Evolutionary conservation across 2,113 vertebrate genomes (phyloP).

Genomic region (Callipepla californica): DNA sequence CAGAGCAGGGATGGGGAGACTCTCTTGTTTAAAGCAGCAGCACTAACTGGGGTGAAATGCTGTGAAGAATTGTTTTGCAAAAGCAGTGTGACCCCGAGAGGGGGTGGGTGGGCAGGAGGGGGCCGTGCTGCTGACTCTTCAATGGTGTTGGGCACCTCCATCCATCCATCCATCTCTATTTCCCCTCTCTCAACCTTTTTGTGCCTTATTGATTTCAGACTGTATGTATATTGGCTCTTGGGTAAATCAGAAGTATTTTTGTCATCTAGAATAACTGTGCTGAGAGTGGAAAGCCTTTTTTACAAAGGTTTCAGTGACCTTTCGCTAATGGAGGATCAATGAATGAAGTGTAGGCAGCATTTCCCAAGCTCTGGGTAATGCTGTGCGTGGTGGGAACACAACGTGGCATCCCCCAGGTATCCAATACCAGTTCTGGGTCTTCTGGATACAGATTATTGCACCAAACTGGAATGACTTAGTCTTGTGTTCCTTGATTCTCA

Average conservation of each 20-base stretch:
- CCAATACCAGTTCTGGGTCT: background rate
- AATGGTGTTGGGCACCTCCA: background rate
- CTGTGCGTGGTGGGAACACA: background rate
- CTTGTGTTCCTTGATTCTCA: background rate
- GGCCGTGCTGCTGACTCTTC: background rate
- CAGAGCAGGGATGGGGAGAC: background rate
- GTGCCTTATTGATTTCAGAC: conserved; percentile 41
- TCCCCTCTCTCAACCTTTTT: background rate
- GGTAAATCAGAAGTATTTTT: conserved; percentile 41
- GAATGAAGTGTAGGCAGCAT: background rate
- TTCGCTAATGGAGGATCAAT: conserved; percentile 57
- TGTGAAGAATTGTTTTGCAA: background rate
- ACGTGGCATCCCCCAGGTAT: background rate
- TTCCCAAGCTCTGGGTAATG: background rate
- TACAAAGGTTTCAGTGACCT: conserved; percentile 50
- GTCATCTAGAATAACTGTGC: conserved; percentile 27
- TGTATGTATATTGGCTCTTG: background rate
- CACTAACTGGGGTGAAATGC: background rate
- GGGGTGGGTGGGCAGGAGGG: background rate
- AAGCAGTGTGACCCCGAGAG: background rate
- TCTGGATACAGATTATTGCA: background rate
- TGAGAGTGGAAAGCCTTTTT: conserved; percentile 41
- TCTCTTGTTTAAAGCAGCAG: background rate
- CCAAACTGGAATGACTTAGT: background rate
- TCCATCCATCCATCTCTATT: background rate